phyloP scores from a whole-genome alignment of 2,888 invertebrate genomes.

The Drosophila fungiperda region DNA sequence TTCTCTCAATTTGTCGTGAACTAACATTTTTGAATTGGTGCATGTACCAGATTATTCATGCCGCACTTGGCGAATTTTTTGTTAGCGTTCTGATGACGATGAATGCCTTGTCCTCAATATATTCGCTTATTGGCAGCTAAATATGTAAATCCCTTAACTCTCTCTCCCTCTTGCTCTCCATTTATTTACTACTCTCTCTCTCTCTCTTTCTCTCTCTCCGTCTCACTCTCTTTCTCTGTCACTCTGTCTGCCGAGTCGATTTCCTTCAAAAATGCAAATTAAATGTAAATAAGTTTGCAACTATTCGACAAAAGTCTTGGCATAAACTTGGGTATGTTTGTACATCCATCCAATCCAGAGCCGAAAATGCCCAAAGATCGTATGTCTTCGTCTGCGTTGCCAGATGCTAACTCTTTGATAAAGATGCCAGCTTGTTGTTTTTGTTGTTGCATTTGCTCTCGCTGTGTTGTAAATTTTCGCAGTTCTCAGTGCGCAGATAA shows the following conservation, averaged over 20 bases:
- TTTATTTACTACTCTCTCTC: conserved; percentile 1
- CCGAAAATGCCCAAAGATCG: conserved; percentile 14
- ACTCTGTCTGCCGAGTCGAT: conserved; percentile 6
- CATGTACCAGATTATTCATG: not conserved
- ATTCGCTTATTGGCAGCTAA: conserved; percentile 61
- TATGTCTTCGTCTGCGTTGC: conserved; percentile 30
- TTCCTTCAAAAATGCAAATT: conserved; percentile 82
- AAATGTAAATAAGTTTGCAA: conserved; percentile 83
- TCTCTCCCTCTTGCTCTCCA: not conserved
- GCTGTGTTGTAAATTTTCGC: conserved; percentile 52
- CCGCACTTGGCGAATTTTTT: conserved; percentile 17
- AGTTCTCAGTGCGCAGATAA: conserved; percentile 64
- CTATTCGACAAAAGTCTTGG: conserved; percentile 69
- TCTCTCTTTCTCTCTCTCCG: not conserved
- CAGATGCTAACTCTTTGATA: conserved; percentile 51
- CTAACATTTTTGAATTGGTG: conserved; percentile 44
- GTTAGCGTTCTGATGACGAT: conserved; percentile 10
- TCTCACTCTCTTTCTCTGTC: not conserved
- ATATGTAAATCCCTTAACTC: conserved; percentile 36
- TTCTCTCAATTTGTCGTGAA: not conserved
- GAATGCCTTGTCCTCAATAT: conserved; percentile 32
- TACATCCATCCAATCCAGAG: conserved; percentile 25
- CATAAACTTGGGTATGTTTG: conserved; percentile 6
- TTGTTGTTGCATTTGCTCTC: conserved; percentile 1
- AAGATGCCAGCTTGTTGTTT: conserved; percentile 31